phyloP scores from a whole-genome alignment of 2,113 vertebrate genomes.

The Scomber japonicus region DNA sequence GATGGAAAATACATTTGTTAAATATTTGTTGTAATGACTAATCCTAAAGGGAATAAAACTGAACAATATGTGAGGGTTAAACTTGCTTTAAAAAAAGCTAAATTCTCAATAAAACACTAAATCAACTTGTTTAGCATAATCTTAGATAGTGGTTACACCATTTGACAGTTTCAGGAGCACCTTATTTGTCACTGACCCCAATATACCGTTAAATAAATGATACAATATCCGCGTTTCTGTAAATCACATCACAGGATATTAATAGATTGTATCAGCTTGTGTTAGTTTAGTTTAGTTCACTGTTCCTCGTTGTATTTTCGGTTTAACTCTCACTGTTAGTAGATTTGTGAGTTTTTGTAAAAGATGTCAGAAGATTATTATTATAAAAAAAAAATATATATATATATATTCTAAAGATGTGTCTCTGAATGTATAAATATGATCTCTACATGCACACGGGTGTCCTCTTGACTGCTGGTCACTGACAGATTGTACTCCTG shows the following conservation, averaged over 20 bases:
- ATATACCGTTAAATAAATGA: slow-evolving; percentile 7
- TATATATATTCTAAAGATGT: neutral
- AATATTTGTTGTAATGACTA: too few relatives aligned
- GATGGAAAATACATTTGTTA: too few relatives aligned
- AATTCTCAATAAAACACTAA: too few relatives aligned
- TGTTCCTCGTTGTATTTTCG: slow-evolving; percentile 5
- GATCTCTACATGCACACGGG: neutral
- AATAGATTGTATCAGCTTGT: slow-evolving; percentile 22
- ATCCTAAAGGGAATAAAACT: too few relatives aligned
- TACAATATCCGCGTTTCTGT: slow-evolving; percentile 33
- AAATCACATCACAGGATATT: neutral
- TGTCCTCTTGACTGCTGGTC: slow-evolving; percentile 10
- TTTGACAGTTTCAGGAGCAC: too few relatives aligned
- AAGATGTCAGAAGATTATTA: slow-evolving; percentile 24
- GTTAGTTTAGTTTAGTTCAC: slow-evolving; percentile 39
- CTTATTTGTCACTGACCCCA: too few relatives aligned
- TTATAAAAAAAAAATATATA: too few relatives aligned
- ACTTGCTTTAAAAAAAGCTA: too few relatives aligned
- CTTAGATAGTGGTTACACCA: too few relatives aligned
- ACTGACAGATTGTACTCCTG: slow-evolving; percentile 33
- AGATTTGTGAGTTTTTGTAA: slow-evolving; percentile 29
- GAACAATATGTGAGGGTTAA: too few relatives aligned
- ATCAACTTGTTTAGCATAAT: too few relatives aligned
- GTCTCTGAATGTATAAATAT: slow-evolving; percentile 17
- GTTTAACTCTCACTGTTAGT: slow-evolving; percentile 23